Evolutionary conservation across 2,113 vertebrate species (phyloP).

Genomic region (Macaca fascicularis): T2T-MFA8v1.1 NC_088381.1:15958001-15958500

Average conservation of each 20-base stretch:
- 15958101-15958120: background rate
- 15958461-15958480: background rate
- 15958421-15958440: background rate
- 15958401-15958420: background rate
- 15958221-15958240: background rate
- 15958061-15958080: slow-evolving; percentile 15
- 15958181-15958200: background rate
- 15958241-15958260: background rate
- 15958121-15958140: background rate
- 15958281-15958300: background rate
- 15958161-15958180: slow-evolving; percentile 10
- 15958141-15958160: background rate
- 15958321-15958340: background rate
- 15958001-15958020: background rate
- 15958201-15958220: background rate
- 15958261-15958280: background rate
- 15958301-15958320: background rate
- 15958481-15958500: background rate
- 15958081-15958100: background rate
- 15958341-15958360: slow-evolving; percentile 1
- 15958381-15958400: background rate
- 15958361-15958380: background rate
- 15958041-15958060: background rate
- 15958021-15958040: background rate
- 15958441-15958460: background rate